These are phyloP conservation scores for Pagetopsis macropterus DNA, from an alignment of 2,797 vertebrate species.

Conservation along the genomic window DNA sequence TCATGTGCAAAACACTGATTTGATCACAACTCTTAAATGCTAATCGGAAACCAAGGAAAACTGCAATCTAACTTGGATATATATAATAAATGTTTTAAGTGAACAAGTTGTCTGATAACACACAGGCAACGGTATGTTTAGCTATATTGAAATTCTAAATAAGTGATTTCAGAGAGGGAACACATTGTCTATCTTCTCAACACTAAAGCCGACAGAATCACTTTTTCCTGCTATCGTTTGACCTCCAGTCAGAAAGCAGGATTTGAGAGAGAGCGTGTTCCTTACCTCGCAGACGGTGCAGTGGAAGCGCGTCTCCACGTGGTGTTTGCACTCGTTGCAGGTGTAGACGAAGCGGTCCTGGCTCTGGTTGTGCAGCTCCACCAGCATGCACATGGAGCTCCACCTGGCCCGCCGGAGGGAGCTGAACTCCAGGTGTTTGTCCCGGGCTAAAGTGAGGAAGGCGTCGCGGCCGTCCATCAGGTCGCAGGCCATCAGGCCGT, in stretches of 20 bases:
- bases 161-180: not conserved
- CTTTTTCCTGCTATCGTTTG: not conserved
- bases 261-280: accelerated
- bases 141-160: not conserved
- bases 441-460: slow-evolving; percentile 95
- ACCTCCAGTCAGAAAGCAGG: not conserved
- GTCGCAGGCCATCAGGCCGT: slow-evolving; percentile 94
- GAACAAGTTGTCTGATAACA: not conserved
- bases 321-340: slow-evolving; percentile 98
- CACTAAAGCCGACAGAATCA: not conserved
- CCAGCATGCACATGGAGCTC: slow-evolving; percentile 99
- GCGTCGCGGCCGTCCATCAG: slow-evolving; percentile 98
- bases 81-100: not conserved
- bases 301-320: slow-evolving; percentile 97
- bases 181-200: not conserved
- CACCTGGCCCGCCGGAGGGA: slow-evolving; percentile 93
- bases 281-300: slow-evolving; percentile 98
- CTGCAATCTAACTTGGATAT: not conserved
- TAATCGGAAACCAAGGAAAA: not conserved
- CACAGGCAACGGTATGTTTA: not conserved
- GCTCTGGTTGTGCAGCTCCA: slow-evolving; percentile 98
- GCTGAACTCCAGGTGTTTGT: slow-evolving; percentile 98
- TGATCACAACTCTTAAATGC: too few relatives aligned
- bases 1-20: not conserved
- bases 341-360: slow-evolving; percentile 98